Evolutionary conservation across 1,140 invertebrate genomes (phyloP).

Genomic region (Diabrotica undecimpunctata): DNA sequence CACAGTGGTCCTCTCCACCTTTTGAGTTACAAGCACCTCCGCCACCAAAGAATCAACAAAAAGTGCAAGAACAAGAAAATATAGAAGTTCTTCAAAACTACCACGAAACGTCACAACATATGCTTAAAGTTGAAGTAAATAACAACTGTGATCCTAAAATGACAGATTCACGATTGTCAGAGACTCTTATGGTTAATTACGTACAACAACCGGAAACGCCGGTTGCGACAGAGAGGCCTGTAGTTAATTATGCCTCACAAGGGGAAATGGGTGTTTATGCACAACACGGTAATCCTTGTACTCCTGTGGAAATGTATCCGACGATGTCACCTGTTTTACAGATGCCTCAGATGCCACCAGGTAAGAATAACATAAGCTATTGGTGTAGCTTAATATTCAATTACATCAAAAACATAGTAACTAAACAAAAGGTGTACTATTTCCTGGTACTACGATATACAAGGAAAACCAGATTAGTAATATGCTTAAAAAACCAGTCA

Average conservation of each 20-base stretch:
- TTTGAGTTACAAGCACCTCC: conserved; percentile 16
- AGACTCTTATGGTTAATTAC: not conserved
- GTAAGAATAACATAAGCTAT: not conserved
- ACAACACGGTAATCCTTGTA: not conserved
- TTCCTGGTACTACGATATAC: too few relatives aligned
- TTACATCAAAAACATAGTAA: too few relatives aligned
- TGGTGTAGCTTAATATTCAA: too few relatives aligned
- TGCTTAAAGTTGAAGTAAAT: not conserved
- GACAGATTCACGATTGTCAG: not conserved
- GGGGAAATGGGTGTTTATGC: too few relatives aligned
- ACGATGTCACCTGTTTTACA: conserved; percentile 13
- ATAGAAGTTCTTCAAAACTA: not conserved
- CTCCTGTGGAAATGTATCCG: conserved; percentile 29
- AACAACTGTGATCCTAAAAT: conserved; percentile 6
- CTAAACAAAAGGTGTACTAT: too few relatives aligned
- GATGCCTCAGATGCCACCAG: conserved; percentile 22
- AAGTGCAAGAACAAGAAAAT: conserved; percentile 4
- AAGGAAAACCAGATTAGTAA: too few relatives aligned
- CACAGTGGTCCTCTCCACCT: conserved; percentile 16
- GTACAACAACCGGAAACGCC: not conserved
- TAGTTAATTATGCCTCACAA: too few relatives aligned
- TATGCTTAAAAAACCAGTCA: too few relatives aligned
- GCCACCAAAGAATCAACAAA: conserved; percentile 1
- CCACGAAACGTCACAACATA: not conserved
- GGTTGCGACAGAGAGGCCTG: not conserved